These are phyloP conservation scores for Mergus octosetaceus DNA, from an alignment of 2,797 vertebrate genomes.

Conservation along the genomic window DNA sequence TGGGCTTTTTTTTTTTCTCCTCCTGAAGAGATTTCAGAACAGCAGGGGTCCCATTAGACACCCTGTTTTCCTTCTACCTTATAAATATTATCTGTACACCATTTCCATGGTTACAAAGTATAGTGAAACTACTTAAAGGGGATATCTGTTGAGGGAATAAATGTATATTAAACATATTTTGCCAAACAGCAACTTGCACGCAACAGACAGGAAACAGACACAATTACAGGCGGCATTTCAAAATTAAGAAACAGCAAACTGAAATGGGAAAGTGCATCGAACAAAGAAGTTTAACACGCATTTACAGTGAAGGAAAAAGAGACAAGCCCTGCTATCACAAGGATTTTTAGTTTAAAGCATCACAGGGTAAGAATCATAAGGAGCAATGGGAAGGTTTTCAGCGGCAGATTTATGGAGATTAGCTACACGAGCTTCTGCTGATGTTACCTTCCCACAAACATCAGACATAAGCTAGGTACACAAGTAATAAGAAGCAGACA, in stretches of 20 bases:
- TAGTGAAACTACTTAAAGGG: constrained; percentile 71
- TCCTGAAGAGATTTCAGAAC: constrained; percentile 71
- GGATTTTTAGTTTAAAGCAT: not conserved
- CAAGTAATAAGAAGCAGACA: not conserved
- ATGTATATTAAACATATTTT: constrained; percentile 43
- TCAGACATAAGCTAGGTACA: not conserved
- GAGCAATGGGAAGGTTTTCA: constrained; percentile 32
- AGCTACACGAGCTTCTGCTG: constrained; percentile 10
- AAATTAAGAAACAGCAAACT: constrained; percentile 15
- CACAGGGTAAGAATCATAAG: not conserved
- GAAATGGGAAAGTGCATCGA: not conserved
- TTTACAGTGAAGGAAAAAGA: not conserved
- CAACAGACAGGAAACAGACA: constrained; percentile 39
- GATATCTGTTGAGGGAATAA: constrained; percentile 71
- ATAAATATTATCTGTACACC: constrained; percentile 73
- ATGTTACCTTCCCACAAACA: constrained; percentile 17
- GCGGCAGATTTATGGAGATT: not conserved
- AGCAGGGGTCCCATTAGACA: constrained; percentile 72
- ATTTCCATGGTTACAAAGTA: constrained; percentile 77
- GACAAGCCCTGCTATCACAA: not conserved
- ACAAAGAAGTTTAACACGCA: not conserved
- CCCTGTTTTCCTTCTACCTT: constrained; percentile 74
- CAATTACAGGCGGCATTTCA: not conserved
- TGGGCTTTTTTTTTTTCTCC: constrained; percentile 20
- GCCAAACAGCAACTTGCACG: not conserved